These are phyloP conservation scores for Perizoma affinitatum DNA, from an alignment of 2,888 invertebrate species.

Conservation along the genomic window DNA sequence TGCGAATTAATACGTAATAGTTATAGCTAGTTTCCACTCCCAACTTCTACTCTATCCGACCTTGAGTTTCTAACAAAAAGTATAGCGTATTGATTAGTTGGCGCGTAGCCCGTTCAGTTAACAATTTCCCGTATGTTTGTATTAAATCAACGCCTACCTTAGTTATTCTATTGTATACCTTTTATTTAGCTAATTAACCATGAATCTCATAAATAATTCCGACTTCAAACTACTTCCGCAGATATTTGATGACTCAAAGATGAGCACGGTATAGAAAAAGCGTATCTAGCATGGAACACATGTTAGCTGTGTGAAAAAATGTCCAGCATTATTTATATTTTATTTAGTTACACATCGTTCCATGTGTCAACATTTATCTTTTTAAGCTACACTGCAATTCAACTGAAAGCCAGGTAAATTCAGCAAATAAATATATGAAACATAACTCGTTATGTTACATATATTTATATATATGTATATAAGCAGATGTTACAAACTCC, in stretches of 20 bases:
- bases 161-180: slow-evolving; percentile 18
- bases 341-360: too few species aligned
- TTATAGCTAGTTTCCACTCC: slow-evolving; percentile 35
- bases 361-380: background rate
- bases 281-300: too few species aligned
- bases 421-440: slow-evolving; percentile 2
- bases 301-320: too few species aligned
- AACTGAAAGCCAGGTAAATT: background rate
- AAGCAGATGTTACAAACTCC: slow-evolving; percentile 10
- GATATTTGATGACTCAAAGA: background rate
- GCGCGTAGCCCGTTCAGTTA: slow-evolving; percentile 49
- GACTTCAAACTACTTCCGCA: background rate
- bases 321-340: too few species aligned
- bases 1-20: background rate
- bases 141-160: slow-evolving; percentile 35
- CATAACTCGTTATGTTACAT: too few species aligned
- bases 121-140: slow-evolving; percentile 47
- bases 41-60: slow-evolving; percentile 39
- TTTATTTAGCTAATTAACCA: slow-evolving; percentile 17
- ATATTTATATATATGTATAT: background rate
- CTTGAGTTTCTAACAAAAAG: slow-evolving; percentile 51
- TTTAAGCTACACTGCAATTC: slow-evolving; percentile 2
- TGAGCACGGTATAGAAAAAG: too few species aligned
- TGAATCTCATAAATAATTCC: slow-evolving; percentile 13
- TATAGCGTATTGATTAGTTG: slow-evolving; percentile 54